Base-by-base conservation (phyloP, 2,797 vertebrate genomes). In the Lagorchestes hirsutus region DNA sequence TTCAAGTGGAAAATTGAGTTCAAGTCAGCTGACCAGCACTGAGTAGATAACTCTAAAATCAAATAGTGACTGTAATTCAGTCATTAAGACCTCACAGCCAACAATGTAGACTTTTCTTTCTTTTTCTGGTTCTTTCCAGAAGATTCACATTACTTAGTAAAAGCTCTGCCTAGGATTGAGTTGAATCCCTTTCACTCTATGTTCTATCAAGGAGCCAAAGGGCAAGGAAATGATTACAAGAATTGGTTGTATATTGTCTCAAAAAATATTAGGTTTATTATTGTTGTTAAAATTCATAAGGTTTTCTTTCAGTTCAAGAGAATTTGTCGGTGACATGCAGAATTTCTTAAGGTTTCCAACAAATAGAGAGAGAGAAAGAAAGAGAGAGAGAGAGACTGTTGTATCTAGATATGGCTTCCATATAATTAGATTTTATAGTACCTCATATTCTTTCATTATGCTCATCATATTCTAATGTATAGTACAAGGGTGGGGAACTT, bases 1-100 rank as follows among this genome's bases (percentile, higher is more conserved):
- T 96, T 96, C 94, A 96, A 90, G 95, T 91, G 94, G 90, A 96
- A 97, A 96, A 98, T 92, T 92, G 95, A 97, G 95, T 95, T 93
- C 94, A 94, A 97, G 94, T 91, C 74, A 96, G 94, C 94, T 93
- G 92, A 93, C 57, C 93, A 96, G 93, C 93, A 91, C 95, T 91
- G 29, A 95, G 95, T 96, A 74, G 62, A 94, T 96, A 93, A 94
- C 54, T 96, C 93, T 93, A 50, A 97, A 97, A 96, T 96, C 96
- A 96, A 96, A 96, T 54, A 90, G 82, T 92, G 91, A 93, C 40
- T 93, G 55, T 94, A 95, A 95, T 96, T 96, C 94, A 92, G 50
- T 93, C 92, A 82, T 94, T 97, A 97, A 97, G 93, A 95, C 31
- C 52, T 34, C 93, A 92, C 8, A 94, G 91, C 87, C 96, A 96